Conservation (phyloP, 2,797 vertebrate genomes). For the Odontamblyopus rebecca region DNA sequence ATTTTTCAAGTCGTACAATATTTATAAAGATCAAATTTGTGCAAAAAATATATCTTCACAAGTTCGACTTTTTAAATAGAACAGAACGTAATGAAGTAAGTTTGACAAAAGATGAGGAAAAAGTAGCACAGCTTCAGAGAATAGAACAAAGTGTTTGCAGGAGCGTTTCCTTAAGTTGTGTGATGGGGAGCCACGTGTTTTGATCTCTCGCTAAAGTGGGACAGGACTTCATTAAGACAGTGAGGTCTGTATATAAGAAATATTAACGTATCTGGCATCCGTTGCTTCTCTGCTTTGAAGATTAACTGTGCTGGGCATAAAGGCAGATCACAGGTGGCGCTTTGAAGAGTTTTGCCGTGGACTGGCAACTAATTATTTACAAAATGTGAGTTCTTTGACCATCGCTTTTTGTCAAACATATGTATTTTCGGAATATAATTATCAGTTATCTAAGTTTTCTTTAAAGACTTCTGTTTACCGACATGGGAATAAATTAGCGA, state of each 20-base stretch:
- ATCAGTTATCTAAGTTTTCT: not conserved
- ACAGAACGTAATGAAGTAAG: slow-evolving; percentile 38
- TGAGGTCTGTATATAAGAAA: slow-evolving; percentile 14
- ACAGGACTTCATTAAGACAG: slow-evolving; percentile 35
- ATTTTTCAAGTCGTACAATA: slow-evolving; percentile 5
- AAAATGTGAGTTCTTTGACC: not conserved
- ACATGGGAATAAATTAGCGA: not conserved
- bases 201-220: slow-evolving; percentile 41
- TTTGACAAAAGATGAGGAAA: slow-evolving; percentile 33
- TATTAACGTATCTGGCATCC: slow-evolving; percentile 6
- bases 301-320: slow-evolving; percentile 17
- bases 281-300: slow-evolving; percentile 25
- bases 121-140: slow-evolving; percentile 35
- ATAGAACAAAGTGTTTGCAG: slow-evolving; percentile 26
- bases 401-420: not conserved
- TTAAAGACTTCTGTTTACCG: not conserved
- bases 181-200: slow-evolving; percentile 38
- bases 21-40: slow-evolving; percentile 1
- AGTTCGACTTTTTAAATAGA: not conserved
- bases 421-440: not conserved
- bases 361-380: not conserved
- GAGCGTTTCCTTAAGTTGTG: slow-evolving; percentile 22
- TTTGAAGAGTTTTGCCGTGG: not conserved
- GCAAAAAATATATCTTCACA: not conserved
- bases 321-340: not conserved